Conservation (phyloP, 2,797 vertebrate species). For the Sternarchorhynchus goeldii region DNA sequence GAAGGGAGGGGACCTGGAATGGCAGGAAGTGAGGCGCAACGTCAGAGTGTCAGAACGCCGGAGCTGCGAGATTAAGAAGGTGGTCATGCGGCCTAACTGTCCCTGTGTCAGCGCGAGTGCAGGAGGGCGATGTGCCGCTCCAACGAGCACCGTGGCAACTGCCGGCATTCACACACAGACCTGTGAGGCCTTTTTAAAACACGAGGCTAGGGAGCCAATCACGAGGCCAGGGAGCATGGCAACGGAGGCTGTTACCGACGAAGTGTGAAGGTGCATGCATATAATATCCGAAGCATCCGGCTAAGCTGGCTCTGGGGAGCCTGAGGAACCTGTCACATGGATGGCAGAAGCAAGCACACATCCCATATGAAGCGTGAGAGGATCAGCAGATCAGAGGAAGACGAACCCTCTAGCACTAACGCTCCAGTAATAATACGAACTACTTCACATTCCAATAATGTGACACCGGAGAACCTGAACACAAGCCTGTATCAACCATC, state of each 20-base stretch:
- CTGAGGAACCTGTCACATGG: conserved; percentile 54
- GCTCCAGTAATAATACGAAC: conserved; percentile 11
- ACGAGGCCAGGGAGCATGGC: conserved; percentile 53
- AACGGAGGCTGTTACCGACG: conserved; percentile 65
- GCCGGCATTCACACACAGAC: conserved; percentile 27
- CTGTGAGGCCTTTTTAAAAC: conserved; percentile 43
- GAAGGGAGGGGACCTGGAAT: conserved; percentile 16
- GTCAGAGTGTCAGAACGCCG: too few species aligned
- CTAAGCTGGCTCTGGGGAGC: conserved; percentile 60
- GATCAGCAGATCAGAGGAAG: conserved; percentile 34
- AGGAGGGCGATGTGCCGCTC: conserved; percentile 30
- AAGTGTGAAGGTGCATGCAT: conserved; percentile 67
- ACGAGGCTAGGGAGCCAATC: neutral
- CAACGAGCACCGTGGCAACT: conserved; percentile 32
- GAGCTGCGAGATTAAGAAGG: too few species aligned
- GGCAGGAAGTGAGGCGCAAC: neutral
- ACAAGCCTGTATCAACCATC: conserved; percentile 2
- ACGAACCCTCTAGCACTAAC: conserved; percentile 17
- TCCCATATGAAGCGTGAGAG: conserved; percentile 54
- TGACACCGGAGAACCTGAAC: conserved; percentile 4
- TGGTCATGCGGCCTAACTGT: neutral
- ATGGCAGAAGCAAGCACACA: conserved; percentile 46
- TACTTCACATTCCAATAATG: conserved; percentile 24
- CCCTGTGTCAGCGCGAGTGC: conserved; percentile 33
- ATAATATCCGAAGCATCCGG: conserved; percentile 61